A percentile compares a stretch with the other conserved stretches of the same genome.
These are phyloP conservation scores for Furcula furcula DNA, from an alignment of 2,888 invertebrate species.

Conservation along the genomic window DNA sequence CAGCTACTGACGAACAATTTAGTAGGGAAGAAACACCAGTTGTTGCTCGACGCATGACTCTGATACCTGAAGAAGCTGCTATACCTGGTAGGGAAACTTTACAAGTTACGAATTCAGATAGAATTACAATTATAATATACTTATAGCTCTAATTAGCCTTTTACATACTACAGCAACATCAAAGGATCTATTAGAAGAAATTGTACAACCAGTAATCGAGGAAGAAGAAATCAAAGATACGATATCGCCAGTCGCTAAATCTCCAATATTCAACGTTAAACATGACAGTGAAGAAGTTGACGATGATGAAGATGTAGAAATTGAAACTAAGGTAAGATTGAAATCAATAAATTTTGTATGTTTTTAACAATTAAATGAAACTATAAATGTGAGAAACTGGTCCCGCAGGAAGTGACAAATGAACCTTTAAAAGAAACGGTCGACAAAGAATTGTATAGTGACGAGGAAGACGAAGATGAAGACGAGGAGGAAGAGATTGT, in stretches of 20 bases:
- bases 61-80: slow-evolving; percentile 53
- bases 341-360: slow-evolving; percentile 2
- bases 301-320: slow-evolving; percentile 33
- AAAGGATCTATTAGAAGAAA: slow-evolving; percentile 30
- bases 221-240: slow-evolving; percentile 33
- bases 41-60: slow-evolving; percentile 69
- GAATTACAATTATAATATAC: slow-evolving; percentile 12
- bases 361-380: slow-evolving; percentile 4
- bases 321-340: slow-evolving; percentile 33
- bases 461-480: slow-evolving; percentile 55
- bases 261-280: slow-evolving; percentile 35
- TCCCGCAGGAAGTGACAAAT: slow-evolving; percentile 33
- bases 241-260: slow-evolving; percentile 29
- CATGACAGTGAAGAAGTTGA: slow-evolving; percentile 48
- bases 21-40: slow-evolving; percentile 58
- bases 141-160: slow-evolving; percentile 15
- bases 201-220: slow-evolving; percentile 29
- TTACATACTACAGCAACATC: slow-evolving; percentile 36
- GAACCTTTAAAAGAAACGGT: slow-evolving; percentile 27
- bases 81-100: slow-evolving; percentile 38
- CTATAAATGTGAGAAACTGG: slow-evolving; percentile 4
- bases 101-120: neutral
- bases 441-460: slow-evolving; percentile 62
- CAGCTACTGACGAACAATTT: slow-evolving; percentile 46
- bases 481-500: slow-evolving; percentile 56